Evolutionary conservation across 2,888 invertebrate genomes (phyloP).

Genomic region (Philonicus albiceps): DNA sequence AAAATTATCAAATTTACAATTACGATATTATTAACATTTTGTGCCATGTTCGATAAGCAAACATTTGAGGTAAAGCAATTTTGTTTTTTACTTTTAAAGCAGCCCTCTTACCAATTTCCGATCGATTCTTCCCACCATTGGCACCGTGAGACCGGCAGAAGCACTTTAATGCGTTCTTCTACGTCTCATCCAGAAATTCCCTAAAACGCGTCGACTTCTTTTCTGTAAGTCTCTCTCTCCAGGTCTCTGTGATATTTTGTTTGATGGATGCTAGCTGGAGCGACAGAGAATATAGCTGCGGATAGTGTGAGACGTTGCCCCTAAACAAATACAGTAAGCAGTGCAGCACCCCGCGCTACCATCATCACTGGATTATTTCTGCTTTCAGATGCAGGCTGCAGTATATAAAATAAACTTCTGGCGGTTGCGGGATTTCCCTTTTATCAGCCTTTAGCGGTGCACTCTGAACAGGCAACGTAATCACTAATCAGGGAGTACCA

Average conservation of each 20-base stretch:
- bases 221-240: background rate
- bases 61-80: too few species aligned
- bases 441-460: background rate
- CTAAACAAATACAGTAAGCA: background rate
- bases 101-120: background rate
- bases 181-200: background rate
- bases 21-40: too few species aligned
- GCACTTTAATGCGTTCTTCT: background rate
- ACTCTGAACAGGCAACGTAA: background rate
- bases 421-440: slow-evolving; percentile 3
- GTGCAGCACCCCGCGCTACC: background rate
- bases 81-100: too few species aligned
- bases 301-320: background rate
- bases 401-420: background rate
- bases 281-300: background rate
- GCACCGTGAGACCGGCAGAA: background rate
- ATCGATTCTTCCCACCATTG: background rate
- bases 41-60: too few species aligned
- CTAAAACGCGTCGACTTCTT: background rate
- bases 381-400: background rate
- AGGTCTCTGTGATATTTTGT: background rate
- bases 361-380: slow-evolving; percentile 10
- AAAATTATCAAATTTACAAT: too few species aligned
- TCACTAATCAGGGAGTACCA: background rate
- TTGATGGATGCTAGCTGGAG: background rate